Base-by-base conservation (phyloP, 2,113 vertebrate genomes). In the Nesogale talazaci region DNA sequence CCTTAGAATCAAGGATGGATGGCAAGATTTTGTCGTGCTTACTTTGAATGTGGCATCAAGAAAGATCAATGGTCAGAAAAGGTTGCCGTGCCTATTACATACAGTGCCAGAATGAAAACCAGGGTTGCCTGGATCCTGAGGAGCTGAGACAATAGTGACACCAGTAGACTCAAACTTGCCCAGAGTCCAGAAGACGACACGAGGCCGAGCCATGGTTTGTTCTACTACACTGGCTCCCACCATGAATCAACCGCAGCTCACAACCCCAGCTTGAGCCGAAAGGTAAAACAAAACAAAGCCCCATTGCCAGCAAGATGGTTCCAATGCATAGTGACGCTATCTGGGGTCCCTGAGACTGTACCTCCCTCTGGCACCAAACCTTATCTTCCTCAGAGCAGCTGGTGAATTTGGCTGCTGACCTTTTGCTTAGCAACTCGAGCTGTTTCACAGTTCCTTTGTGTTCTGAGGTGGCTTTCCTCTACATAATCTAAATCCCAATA, bases 381-480 rank as follows among this genome's bases (percentile, higher is more conserved):
- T 52, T 12, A 52, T 52, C 46, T 52, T 52, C 14, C 46, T 52
- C 46, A 52, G 46, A 52, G 46, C 46, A 12, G 46, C 46, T 52
- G 46, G 46, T 52, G 46, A 52, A 52, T 52, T 52, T 52, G 46
- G 46, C 46, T 52, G 6, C n/a, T 10, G 46, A 52, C 46, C 46
- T 52, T 52, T 6, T 12, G 10, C 46, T 52, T 52, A 52, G 46
- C 46, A 34, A 84, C 25, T 20, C 17, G 31, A 25, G 3, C 19
- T 23, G 23, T 70, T 5, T 23, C 22, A 0, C 1, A 0, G 0
- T 8, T 34, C 15, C 80, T 3, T 11, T 22, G 20, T 52, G 77
- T 89, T 38, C 65, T 92, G 52, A 10, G 1, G 1, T 29, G 81
- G 15, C 3, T 90, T 92, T 65, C 25, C 61, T 65, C 34, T 77